Evolutionary conservation across 2,113 vertebrate genomes (phyloP).

Genomic region (Mormyrus iriodes): DNA sequence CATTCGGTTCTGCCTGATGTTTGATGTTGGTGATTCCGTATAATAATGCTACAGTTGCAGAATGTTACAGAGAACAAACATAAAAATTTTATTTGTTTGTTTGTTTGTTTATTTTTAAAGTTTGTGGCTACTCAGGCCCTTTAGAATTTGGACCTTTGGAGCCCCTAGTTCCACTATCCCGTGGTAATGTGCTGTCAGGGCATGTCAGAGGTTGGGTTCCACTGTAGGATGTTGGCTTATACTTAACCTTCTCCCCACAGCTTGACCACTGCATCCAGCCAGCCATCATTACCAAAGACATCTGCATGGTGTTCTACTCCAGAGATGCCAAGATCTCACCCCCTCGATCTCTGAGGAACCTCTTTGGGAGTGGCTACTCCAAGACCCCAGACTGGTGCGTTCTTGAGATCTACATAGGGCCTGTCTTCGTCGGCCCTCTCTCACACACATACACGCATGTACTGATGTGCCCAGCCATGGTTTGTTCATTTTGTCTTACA

Average conservation of each 20-base stretch:
- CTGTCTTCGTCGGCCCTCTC: not conserved
- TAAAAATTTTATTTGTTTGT: not conserved
- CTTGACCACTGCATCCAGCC: constrained; percentile 98
- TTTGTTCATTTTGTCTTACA: constrained; percentile 47
- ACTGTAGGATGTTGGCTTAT: not conserved
- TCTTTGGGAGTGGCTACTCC: constrained; percentile 93
- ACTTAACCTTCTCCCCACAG: constrained; percentile 50
- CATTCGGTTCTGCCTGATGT: not conserved
- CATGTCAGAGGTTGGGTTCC: not conserved
- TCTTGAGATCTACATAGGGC: not conserved
- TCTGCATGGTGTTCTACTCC: constrained; percentile 97
- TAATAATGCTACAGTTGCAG: not conserved
- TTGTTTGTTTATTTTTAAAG: not conserved
- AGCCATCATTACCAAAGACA: constrained; percentile 93
- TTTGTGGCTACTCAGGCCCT: not conserved
- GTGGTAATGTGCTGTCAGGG: not conserved
- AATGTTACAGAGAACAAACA: not conserved
- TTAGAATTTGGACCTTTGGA: not conserved
- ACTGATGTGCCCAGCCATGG: not conserved
- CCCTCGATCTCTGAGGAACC: constrained; percentile 84
- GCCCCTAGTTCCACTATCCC: not conserved
- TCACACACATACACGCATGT: not conserved
- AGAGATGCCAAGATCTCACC: constrained; percentile 91
- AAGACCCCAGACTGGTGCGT: constrained; percentile 87
- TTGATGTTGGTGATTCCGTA: not conserved